Evolutionary conservation across 2,888 invertebrate species (phyloP).

Genomic region (Nymphalis urticae): DNA sequence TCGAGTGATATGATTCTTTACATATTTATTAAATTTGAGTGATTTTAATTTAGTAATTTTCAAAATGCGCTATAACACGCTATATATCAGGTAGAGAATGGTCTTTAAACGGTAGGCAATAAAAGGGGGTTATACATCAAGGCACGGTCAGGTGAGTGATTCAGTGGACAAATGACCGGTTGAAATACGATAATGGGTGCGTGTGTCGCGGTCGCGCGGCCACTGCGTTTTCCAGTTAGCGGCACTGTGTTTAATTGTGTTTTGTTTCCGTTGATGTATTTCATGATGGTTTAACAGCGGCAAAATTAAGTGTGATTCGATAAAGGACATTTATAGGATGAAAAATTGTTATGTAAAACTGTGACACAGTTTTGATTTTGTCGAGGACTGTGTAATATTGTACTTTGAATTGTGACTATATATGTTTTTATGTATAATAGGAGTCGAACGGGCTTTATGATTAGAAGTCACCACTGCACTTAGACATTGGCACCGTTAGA

Average conservation of each 20-base stretch:
- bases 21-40: background rate
- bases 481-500: too few species aligned
- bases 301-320: slow-evolving; percentile 5
- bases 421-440: too few species aligned
- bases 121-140: slow-evolving; percentile 39
- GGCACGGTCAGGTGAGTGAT: slow-evolving; percentile 51
- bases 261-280: slow-evolving; percentile 22
- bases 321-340: background rate
- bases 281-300: slow-evolving; percentile 5
- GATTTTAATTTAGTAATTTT: too few species aligned
- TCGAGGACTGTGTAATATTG: background rate
- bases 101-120: slow-evolving; percentile 29
- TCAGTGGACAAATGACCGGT: slow-evolving; percentile 48
- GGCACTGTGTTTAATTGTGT: slow-evolving; percentile 29
- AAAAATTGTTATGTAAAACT: background rate
- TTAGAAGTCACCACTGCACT: too few species aligned
- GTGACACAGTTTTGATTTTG: too few species aligned
- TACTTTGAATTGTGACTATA: background rate
- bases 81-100: background rate
- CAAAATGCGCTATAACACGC: background rate
- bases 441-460: too few species aligned
- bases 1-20: too few species aligned
- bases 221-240: slow-evolving; percentile 23
- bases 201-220: slow-evolving; percentile 36
- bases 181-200: slow-evolving; percentile 52